Base-by-base conservation (phyloP, 2,888 invertebrate species). In the Perithous albicinctus region DNA sequence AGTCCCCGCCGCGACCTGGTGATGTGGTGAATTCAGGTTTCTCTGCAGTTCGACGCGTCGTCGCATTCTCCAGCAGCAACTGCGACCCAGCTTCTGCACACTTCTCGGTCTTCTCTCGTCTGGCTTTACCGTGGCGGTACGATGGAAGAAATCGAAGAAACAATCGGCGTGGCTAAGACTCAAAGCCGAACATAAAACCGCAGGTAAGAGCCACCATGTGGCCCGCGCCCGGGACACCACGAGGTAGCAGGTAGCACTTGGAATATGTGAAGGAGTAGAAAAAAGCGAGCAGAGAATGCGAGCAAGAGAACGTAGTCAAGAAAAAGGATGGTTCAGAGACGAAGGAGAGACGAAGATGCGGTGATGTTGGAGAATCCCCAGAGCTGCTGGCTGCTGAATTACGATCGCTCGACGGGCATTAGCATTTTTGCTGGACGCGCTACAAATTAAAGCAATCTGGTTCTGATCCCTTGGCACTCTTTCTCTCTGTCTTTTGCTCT, bases 401-500 rank as follows among this genome's bases (percentile, higher is more conserved):
- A 91, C 90, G 90, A 90, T 88, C 89, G 87, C 86, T 84, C 88
- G 88, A 88, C 86, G 90, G 86, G 88, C 90, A 90, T 91, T 91
- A 89, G 90, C 89, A 91, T 90, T 91, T 90, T 90, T 90, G 86
- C 86, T 85, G 87, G 86, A 88, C 88, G 89, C 86, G 88, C 90
- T 89, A 90, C 90, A 91, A 91, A 91, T 91, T 91, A 91, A 90
- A 89, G 87, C 90, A 90, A 90, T 90, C 89, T 90, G 88, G 89
- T 89, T 88, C 88, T 87, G 54, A 74, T 77, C 41, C 67, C 51
- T 23, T 48, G 35, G 84, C 87, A 84, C 84, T 86, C 82, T 80
- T 85, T 86, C 56, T 48, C 61, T 15, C 86, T 84, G 78, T 74
- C 80, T 78, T 81, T 78, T 84, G 61, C 80, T 78, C 78, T n/a